These are phyloP conservation scores for Arrhopalites spinosus DNA, from an alignment of 2,888 invertebrate species.

Conservation along the genomic window DNA sequence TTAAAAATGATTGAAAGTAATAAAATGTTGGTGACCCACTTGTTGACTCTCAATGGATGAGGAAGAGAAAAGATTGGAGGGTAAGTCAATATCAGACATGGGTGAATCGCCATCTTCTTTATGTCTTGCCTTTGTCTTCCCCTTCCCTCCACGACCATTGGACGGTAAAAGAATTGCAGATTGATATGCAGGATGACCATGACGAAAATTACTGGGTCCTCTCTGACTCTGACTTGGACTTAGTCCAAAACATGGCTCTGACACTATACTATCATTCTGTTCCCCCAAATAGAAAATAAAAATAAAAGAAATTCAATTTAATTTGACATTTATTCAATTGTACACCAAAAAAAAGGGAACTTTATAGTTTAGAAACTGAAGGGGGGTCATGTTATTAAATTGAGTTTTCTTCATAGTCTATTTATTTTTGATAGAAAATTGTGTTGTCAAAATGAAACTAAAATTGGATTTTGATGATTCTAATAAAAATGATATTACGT, in stretches of 20 bases:
- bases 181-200: conserved; percentile 55
- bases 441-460: no score
- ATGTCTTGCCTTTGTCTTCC: conserved; percentile 30
- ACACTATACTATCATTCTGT: conserved; percentile 55
- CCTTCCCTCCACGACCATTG: conserved; percentile 29
- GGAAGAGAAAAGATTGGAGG: conserved; percentile 26
- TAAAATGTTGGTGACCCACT: conserved; percentile 1
- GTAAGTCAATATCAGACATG: conserved; percentile 52
- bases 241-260: conserved; percentile 50
- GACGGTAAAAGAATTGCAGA: conserved; percentile 53
- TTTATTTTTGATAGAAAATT: no score
- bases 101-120: conserved; percentile 33
- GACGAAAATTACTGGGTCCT: conserved; percentile 50
- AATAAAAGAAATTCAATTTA: no score
- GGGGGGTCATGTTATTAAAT: no score
- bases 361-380: no score
- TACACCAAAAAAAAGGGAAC: no score
- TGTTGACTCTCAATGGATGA: conserved; percentile 15
- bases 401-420: no score
- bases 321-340: no score
- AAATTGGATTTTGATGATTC: no score
- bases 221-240: conserved; percentile 28
- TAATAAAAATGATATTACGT: no score
- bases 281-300: not conserved
- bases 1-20: no score